Evolutionary conservation across 37 sponge, comb jelly and placozoan species (phyloP).

Genomic region (Eunapius fragilis): DNA sequence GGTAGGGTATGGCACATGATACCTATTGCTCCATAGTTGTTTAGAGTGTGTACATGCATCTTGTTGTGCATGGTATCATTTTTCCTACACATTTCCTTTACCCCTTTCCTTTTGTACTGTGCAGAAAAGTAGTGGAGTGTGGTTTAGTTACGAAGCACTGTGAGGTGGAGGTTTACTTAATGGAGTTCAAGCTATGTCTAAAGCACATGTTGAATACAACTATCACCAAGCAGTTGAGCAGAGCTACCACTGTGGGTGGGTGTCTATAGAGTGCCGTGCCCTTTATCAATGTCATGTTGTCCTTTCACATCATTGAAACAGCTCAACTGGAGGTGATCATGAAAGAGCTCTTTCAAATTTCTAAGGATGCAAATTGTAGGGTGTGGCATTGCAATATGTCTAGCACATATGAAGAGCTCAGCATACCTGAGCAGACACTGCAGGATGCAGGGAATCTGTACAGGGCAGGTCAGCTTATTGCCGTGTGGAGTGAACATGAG

Average conservation of each 20-base stretch:
- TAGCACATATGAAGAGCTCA: slow-evolving; percentile 76
- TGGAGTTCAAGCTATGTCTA: slow-evolving; percentile 73
- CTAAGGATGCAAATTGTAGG: slow-evolving; percentile 53
- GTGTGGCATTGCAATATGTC: slow-evolving; percentile 90
- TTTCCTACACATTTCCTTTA: too few species aligned
- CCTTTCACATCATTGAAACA: background rate
- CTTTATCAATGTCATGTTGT: too few species aligned
- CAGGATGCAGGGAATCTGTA: slow-evolving; percentile 82
- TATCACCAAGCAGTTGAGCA: slow-evolving; percentile 54
- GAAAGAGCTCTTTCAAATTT: slow-evolving; percentile 48
- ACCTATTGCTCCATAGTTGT: too few species aligned
- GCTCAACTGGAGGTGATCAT: slow-evolving; percentile 51
- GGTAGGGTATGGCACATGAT: too few species aligned
- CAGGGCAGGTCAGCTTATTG: too few species aligned
- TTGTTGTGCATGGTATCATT: too few species aligned
- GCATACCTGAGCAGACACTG: slow-evolving; percentile 39
- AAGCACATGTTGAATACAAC: slow-evolving; percentile 53
- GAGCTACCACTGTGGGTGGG: slow-evolving; percentile 76
- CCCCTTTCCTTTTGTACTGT: background rate
- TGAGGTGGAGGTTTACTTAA: slow-evolving; percentile 89
- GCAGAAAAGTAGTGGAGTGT: slow-evolving; percentile 73
- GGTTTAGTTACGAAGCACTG: slow-evolving; percentile 83
- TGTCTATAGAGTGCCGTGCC: slow-evolving; percentile 19
- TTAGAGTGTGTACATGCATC: too few species aligned
- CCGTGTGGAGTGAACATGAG: too few species aligned